Base-by-base conservation (phyloP, 1,140 invertebrate species). In the Drosophila albomicans region DNA sequence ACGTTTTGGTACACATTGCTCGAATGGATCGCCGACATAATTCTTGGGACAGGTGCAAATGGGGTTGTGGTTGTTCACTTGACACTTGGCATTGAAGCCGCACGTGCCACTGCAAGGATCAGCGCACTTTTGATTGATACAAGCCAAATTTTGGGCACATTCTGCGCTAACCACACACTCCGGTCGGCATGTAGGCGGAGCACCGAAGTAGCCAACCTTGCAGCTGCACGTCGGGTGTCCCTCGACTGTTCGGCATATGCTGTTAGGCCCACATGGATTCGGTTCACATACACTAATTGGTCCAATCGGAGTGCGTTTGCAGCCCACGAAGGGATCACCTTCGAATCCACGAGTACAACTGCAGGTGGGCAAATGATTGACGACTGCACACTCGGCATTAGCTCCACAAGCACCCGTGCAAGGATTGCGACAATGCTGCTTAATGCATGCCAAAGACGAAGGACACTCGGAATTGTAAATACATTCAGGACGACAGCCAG, bases 41-140 rank as follows among this genome's bases (percentile, higher is more conserved):
- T 95, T 94, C 38, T 94, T 94, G 58, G 96, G 95, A 91, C 97
- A 98, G 61, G 95, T 96, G 76, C 97, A 98, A 54, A 97, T 96
- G 0, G 97, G 96, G 91, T 97, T 97, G 86, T 98, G 97, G 81
- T 96, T 96, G 58, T 95, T 94, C 0, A 97, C 96, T 81, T 96
- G 95, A 72, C 97, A 98, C 38, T 95, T 93, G 32, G 97, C 96
- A 79, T 96, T 95, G 10, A 95, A 93, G 3, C 97, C 97, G 90
- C 97, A 98, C 6, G 95, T 95, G 52, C 95, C 95, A 11, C 94
- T 93, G 79, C 97, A 98, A 5, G 97, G 97, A 93, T 98, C 96
- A 57, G 93, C 93, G 89, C 97, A 98, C 90, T 96, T 97, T 76
- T 96, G 95, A 72, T 95, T 94, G 59, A 97, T 96, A 78, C 97